Base-by-base conservation (phyloP, 2,113 vertebrate species). In the Sorex araneus region DNA sequence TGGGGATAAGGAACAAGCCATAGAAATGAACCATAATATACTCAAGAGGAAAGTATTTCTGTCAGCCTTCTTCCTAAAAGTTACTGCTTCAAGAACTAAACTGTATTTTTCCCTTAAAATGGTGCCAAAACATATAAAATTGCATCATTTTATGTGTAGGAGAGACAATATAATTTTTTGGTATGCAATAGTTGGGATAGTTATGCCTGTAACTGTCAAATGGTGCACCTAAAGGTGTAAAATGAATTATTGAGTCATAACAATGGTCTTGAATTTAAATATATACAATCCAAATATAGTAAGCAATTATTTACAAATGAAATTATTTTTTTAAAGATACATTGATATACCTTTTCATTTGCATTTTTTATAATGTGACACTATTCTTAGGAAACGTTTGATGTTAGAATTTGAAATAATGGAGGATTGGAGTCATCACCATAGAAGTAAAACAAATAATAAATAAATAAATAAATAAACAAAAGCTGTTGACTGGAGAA, bases 251-350 rank as follows among this genome's bases (percentile, higher is more conserved):
- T 60, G 57, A 18, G 13, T 16, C 3, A 21, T 60, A 60, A 60
- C 4, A 5, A 18, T 84, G 36, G 27, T 32, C 21, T 19, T 84
- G 34, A 92, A 75, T 84, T 92, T 94, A 79, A 78, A 87, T 3
- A 25, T 36, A 75, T 54, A 87, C 78, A 90, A 70, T 1, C 30
- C 67, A 86, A 3, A 69, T n/a, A 0, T 13, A 60, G 84, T 66
- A 60, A 78, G 34, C 13, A 47, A n/a, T 84, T 84, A 57, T 28
- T 87, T 75, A 7, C 1, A 77, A 76, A 11, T 67, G 4, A 3
- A 30, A 9, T 84, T 50, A 3, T 40, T 36, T 75, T 18, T 60
- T 71, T 79, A 83, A 21, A 28, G 40, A 34, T 30, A 43, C 4
- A 81, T 2, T 67, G 43, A 71, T 19, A 71, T 90, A 7, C n/a